Base-by-base conservation (phyloP, 2,797 vertebrate species). In the Podarcis lilfordi region DNA sequence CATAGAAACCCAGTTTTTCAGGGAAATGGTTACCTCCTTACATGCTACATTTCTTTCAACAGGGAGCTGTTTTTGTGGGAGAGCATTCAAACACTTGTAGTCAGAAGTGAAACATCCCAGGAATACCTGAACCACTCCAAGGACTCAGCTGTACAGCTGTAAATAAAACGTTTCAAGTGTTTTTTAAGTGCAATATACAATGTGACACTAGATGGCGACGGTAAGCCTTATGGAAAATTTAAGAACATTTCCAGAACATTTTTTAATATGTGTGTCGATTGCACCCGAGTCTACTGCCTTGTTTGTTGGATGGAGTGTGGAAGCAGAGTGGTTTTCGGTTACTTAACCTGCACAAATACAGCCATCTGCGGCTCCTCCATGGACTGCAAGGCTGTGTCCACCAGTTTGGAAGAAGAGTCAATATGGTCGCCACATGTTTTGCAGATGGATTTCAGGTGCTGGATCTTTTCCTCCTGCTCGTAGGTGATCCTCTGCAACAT, bases 341-440 rank as follows among this genome's bases (percentile, higher is more conserved):
- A 50, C 7, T 3, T 13, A 91, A 98, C 98, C 97, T 98, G 96
- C 79, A 98, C 92, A 64, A 98, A 98, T 3, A 89, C 94, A 1
- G 96, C 96, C 96, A 96, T 96, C 91, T 98, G 96, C 0, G 93
- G 89, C 80, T 98, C 97, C 35, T 98, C 97, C 94, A 97, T 95
- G 92, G 96, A 96, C 84, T 90, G 95, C 69, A 55, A 29, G 0
- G 94, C 96, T 0, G 85, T 92, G 94, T 97, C 94, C 80, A 97
- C 32, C 87, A 97, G 92, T 82, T 96, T 96, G 83, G 87, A 92
- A 88, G 96, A 96, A 80, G 92, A 92, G 3, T 95, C 95, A 8
- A 97, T 80, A 3, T 93, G 96, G 71, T 97, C 95, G 1, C 95
- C 92, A 74, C 97, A 97, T 79, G 93, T 92, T 45, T 94, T 92